Evolutionary conservation across 2,888 invertebrate species (phyloP).

Genomic region (Pegoplata infirma): DNA sequence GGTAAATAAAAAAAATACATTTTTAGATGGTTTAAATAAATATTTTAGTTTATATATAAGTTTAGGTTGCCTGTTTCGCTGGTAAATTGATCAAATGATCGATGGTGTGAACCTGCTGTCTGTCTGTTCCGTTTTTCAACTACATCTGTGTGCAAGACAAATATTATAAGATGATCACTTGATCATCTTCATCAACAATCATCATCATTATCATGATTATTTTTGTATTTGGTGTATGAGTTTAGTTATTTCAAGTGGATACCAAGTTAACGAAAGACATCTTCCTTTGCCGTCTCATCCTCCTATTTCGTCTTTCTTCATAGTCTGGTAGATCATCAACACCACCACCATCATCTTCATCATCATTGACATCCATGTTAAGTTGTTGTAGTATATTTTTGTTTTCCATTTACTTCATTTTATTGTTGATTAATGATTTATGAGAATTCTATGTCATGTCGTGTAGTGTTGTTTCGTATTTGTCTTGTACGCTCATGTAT

Average conservation of each 20-base stretch:
- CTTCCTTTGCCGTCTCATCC: constrained; percentile 24
- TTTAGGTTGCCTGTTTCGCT: not conserved
- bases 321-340: constrained; percentile 19
- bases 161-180: constrained; percentile 32
- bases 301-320: constrained; percentile 8
- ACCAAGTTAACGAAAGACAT: constrained; percentile 39
- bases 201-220: not conserved
- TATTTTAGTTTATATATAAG: too few relatives aligned
- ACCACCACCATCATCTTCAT: constrained; percentile 10
- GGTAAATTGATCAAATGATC: constrained; percentile 19
- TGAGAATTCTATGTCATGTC: constrained; percentile 55
- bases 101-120: constrained; percentile 36
- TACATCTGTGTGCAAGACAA: constrained; percentile 4
- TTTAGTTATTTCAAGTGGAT: constrained; percentile 43
- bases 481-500: constrained; percentile 1
- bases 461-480: constrained; percentile 27
- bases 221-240: not conserved
- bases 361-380: constrained; percentile 35
- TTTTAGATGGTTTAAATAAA: too few relatives aligned
- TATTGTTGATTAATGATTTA: constrained; percentile 55
- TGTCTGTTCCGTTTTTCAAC: not conserved
- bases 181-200: constrained; percentile 30
- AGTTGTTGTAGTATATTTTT: constrained; percentile 34
- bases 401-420: constrained; percentile 28
- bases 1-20: too few relatives aligned